Conservation (phyloP, 2,888 invertebrate species). For the Cephus nigrinus region DNA sequence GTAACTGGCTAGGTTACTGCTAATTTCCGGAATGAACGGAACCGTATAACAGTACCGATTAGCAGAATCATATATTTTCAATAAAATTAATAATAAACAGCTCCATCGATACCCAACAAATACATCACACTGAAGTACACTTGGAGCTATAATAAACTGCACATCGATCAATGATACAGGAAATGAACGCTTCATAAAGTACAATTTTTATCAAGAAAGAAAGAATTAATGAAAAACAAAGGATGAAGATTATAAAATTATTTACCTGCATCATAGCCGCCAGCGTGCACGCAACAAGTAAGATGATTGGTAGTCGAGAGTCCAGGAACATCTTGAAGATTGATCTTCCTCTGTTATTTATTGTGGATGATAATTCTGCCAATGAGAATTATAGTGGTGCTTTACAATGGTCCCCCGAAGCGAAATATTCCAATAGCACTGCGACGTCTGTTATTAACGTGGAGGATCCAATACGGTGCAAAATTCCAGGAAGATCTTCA, state of each 20-base stretch:
- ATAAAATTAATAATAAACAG: background rate
- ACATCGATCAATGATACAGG: background rate
- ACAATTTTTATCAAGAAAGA: background rate
- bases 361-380: background rate
- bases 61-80: background rate
- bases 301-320: conserved; percentile 27
- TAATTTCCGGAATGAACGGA: background rate
- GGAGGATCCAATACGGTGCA: background rate
- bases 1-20: background rate
- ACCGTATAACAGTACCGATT: background rate
- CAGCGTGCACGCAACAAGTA: conserved; percentile 26
- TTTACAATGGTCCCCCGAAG: background rate
- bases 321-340: background rate
- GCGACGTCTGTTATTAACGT: background rate
- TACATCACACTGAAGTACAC: background rate
- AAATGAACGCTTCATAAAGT: background rate
- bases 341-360: background rate
- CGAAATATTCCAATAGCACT: background rate
- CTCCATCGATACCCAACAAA: background rate
- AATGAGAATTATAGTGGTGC: background rate
- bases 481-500: background rate
- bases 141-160: background rate
- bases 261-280: conserved; percentile 33
- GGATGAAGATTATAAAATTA: background rate
- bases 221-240: background rate